Evolutionary conservation across 2,797 vertebrate species (phyloP), one percentile per base, ranked within the genome.

Genomic region (Cirrhinus molitorella): DNA sequence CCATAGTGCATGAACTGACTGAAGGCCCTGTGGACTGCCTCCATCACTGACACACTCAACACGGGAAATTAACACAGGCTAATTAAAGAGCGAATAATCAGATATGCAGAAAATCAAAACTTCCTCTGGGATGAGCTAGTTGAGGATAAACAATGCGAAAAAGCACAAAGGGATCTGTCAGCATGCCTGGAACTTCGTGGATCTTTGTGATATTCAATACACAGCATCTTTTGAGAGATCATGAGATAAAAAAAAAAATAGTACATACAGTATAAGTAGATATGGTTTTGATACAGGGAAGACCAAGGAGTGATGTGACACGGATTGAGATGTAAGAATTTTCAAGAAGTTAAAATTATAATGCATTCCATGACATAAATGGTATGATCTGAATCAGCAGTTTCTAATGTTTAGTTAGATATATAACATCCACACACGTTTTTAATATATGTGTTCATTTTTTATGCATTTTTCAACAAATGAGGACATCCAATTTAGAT

Each of bases 81-180:
- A 90, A 90, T 90, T 90, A 89, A 88, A 88, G 85, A 87, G 84
- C 66, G 87, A 89, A 88, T 86, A 85, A 89, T 88, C 84, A 90
- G 82, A 87, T 89, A 86, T 90, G 89, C 88, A 88, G 85, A 87
- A 88, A 88, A 88, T 87, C 75, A 51, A 88, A 81, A 83, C 83
- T 88, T 90, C 85, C 86, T 86, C 74, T 84, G 86, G 88, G 89
- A 88, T 72, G 23, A 79, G 51, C 68, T 59, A 67, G 84, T 51
- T 43, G 70, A 83, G 71, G 73, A 86, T 83, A 85, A 85, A 85
- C 79, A 84, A 71, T 68, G 63, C 3, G 21, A 74, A 66, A 65
- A 23, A n/a, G 21, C 80, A 40, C 63, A 66, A 65, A 87, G 55
- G 47, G 57, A 51, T 45, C 31, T 63, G 31, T 71, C 23, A 71